Percentiles rank a stretch among this genome's conserved stretches.
Evolutionary conservation across 64 coral and sea anemone species (phyloP).

Genomic region (Stylophora pistillata): DNA sequence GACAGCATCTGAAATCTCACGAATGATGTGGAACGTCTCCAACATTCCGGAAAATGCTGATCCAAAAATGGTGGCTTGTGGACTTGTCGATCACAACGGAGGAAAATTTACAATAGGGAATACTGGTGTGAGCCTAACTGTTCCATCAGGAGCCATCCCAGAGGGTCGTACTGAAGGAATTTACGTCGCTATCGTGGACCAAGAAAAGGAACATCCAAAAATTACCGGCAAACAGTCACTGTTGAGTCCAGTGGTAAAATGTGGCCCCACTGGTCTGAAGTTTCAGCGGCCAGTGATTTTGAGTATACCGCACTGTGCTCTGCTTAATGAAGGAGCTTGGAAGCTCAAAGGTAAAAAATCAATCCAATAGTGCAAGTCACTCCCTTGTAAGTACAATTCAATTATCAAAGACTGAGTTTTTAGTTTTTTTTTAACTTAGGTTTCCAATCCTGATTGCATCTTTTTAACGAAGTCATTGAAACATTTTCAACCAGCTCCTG

Average conservation of each 20-base stretch:
- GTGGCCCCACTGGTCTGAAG: slow-evolving; percentile 78
- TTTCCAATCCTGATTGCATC: too few species aligned
- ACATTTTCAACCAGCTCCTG: too few species aligned
- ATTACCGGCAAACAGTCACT: slow-evolving; percentile 52
- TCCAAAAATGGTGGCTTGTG: slow-evolving; percentile 67
- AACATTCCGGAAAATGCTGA: slow-evolving; percentile 71
- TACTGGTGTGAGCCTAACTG: slow-evolving; percentile 62
- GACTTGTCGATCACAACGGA: slow-evolving; percentile 68
- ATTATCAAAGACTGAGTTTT: too few species aligned
- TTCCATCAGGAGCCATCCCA: slow-evolving; percentile 69
- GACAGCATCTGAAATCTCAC: slow-evolving; percentile 57
- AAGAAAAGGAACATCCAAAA: slow-evolving; percentile 56
- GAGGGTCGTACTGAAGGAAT: slow-evolving; percentile 55
- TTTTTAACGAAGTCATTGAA: too few species aligned
- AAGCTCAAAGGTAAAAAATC: slow-evolving; percentile 43
- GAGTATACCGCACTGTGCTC: slow-evolving; percentile 78
- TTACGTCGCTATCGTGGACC: slow-evolving; percentile 73
- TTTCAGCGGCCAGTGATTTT: slow-evolving; percentile 76
- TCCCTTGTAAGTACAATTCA: too few species aligned
- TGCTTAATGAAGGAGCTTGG: slow-evolving; percentile 56
- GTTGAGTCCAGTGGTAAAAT: slow-evolving; percentile 80
- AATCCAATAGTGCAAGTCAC: too few species aligned
- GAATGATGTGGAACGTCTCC: slow-evolving; percentile 63
- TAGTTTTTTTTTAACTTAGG: too few species aligned
- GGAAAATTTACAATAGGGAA: slow-evolving; percentile 67